These are phyloP conservation scores for Muschampia plurimacula DNA, from an alignment of 2,888 invertebrate genomes.

Conservation along the genomic window DNA sequence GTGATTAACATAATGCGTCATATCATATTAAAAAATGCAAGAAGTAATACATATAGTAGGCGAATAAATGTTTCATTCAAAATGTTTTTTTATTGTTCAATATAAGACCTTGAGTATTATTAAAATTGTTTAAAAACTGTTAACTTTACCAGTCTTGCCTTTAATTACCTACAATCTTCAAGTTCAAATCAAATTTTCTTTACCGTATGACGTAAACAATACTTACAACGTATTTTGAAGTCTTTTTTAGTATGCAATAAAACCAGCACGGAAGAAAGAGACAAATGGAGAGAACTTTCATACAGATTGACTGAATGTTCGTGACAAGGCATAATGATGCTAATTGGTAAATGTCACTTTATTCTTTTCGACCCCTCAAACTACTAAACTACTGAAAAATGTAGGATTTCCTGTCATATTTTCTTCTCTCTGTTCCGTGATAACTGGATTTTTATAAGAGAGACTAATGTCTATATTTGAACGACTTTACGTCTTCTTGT, in stretches of 20 bases:
- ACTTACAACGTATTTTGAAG: neutral
- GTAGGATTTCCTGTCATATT: neutral
- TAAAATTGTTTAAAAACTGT: constrained; percentile 1
- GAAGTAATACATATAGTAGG: too few species aligned
- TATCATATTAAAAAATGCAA: too few species aligned
- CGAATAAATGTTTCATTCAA: neutral
- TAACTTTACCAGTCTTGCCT: constrained; percentile 5
- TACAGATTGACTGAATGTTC: neutral
- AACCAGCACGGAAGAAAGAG: neutral
- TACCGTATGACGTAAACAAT: neutral
- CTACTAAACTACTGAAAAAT: neutral
- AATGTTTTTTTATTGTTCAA: neutral
- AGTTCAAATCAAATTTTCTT: neutral
- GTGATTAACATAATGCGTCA: too few species aligned
- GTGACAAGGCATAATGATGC: too few species aligned
- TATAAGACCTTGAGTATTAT: neutral
- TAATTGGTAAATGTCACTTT: neutral
- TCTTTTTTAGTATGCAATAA: neutral
- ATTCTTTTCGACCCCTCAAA: neutral
- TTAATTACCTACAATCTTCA: neutral
- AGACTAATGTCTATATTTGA: constrained; percentile 64
- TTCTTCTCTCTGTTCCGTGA: neutral
- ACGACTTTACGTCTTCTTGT: constrained; percentile 78
- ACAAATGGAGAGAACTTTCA: neutral
- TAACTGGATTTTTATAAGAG: neutral